A percentile compares a stretch with the other conserved stretches of the same genome.
Evolutionary conservation across 2,113 vertebrate species (phyloP).

Genomic region (Bufo gargarizans): DNA sequence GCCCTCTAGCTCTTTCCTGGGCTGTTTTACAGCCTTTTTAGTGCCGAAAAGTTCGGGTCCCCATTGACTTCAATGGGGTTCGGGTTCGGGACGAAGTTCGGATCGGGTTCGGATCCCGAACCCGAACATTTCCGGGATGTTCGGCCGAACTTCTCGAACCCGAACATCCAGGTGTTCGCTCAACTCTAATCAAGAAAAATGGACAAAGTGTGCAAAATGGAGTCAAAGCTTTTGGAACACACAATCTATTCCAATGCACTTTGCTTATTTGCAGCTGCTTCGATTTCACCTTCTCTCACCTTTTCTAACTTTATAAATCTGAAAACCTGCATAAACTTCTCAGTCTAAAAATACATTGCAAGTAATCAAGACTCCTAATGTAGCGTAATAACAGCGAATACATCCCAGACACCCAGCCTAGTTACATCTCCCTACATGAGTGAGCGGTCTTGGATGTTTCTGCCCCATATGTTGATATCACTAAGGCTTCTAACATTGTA

Average conservation of each 20-base stretch:
- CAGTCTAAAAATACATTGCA: conserved; percentile 10
- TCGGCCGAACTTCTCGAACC: too few species aligned
- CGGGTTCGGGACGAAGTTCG: too few species aligned
- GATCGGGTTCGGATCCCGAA: too few species aligned
- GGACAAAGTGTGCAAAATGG: neutral
- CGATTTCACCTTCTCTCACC: neutral
- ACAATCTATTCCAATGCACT: neutral
- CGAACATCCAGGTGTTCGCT: too few species aligned
- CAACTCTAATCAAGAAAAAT: neutral
- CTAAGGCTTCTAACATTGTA: too few species aligned
- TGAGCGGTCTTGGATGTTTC: neutral
- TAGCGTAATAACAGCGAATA: neutral
- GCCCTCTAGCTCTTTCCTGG: too few species aligned
- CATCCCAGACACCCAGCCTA: neutral
- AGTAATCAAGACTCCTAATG: neutral
- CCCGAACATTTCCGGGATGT: too few species aligned
- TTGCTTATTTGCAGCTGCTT: neutral
- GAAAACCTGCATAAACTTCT: neutral
- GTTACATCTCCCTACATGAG: neutral
- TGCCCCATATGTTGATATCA: neutral
- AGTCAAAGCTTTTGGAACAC: neutral
- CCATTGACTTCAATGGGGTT: too few species aligned
- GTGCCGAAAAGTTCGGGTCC: too few species aligned
- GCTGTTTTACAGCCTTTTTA: too few species aligned
- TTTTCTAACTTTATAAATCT: neutral